Evolutionary conservation across 1,140 invertebrate species (phyloP), one percentile per base, ranked within the genome.

Genomic region (Formica exsecta): DNA sequence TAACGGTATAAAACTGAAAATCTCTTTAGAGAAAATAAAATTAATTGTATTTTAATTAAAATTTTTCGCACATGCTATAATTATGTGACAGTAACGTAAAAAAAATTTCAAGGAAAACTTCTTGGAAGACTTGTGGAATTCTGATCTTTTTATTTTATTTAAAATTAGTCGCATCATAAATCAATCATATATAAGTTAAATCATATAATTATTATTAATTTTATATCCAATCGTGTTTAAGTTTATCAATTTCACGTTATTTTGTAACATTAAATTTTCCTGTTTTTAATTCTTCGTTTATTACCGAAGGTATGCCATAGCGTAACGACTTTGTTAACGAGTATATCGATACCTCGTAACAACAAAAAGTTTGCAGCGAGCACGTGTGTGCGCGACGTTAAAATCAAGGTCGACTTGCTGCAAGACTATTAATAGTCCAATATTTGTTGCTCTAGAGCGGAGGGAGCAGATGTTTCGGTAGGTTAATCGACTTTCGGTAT

Each of bases 341-440:
- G 13, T 2, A 32, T 7, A 32, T 13, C 48, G 5, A 7, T 59
- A 29, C 6, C n/a, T 61, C 19, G 32, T 41, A 57, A 61, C 54
- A 73, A 74, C 38, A n/a, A 74, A 83, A 74, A 54, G 54, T 38
- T 74, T 36, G 68, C 54, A n/a, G 9, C 36, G 9, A n/a, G 22
- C 51, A 61, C 68, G 54, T 73, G 68, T 22, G 29, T 7, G 13
- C 48, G n/a, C 25, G 22, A 73, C 66, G 81, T 76, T 85, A 77
- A 66, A 85, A 77, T 85, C 83, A 85, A 85, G 83, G 83, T 76
- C 83, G 74, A 16, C 41, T 79, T 83, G 79, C 59, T 62, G 11
- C 54, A 6, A 36, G 54, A 74, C 68, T 83, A 74, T 62, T 83
- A 83, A 74, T 83, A 83, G 68, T 83, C 57, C 8, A 13, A 44